These are phyloP conservation scores for Saccopteryx leptura DNA, from an alignment of 2,113 vertebrate species.

Conservation along the genomic window DNA sequence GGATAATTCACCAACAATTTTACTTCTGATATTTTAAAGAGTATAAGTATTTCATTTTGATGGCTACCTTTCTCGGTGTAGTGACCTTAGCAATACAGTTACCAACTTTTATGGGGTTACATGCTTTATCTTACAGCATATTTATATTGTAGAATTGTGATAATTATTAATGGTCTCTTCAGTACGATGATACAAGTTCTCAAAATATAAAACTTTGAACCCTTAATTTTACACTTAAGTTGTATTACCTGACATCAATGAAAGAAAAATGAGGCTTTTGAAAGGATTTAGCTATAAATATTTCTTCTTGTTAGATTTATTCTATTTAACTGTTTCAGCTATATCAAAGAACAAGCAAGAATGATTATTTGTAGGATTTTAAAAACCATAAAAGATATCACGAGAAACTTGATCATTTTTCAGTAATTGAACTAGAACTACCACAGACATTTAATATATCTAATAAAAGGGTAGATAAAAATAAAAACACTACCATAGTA, in stretches of 20 bases:
- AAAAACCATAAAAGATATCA: conserved; percentile 70
- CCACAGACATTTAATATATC: conserved; percentile 72
- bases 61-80: background rate
- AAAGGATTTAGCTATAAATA: conserved; percentile 65
- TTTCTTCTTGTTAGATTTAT: conserved; percentile 55
- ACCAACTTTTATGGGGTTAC: conserved; percentile 52
- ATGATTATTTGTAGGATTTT: conserved; percentile 71
- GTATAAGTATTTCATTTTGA: background rate
- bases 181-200: conserved; percentile 6
- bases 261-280: conserved; percentile 45
- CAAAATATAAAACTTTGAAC: conserved; percentile 64
- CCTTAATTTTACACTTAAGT: conserved; percentile 68
- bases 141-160: conserved; percentile 46
- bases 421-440: conserved; percentile 80
- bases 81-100: background rate
- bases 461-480: conserved; percentile 71
- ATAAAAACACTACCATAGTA: conserved; percentile 57
- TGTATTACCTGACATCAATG: conserved; percentile 62
- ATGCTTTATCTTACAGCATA: conserved; percentile 7
- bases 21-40: conserved; percentile 52
- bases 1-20: conserved; percentile 38
- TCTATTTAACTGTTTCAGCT: conserved; percentile 58
- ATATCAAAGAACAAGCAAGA: conserved; percentile 58
- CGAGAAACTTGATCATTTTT: conserved; percentile 69
- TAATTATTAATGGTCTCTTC: background rate